Base-by-base conservation (phyloP, 2,888 invertebrate genomes). In the Troides aeacus region DNA sequence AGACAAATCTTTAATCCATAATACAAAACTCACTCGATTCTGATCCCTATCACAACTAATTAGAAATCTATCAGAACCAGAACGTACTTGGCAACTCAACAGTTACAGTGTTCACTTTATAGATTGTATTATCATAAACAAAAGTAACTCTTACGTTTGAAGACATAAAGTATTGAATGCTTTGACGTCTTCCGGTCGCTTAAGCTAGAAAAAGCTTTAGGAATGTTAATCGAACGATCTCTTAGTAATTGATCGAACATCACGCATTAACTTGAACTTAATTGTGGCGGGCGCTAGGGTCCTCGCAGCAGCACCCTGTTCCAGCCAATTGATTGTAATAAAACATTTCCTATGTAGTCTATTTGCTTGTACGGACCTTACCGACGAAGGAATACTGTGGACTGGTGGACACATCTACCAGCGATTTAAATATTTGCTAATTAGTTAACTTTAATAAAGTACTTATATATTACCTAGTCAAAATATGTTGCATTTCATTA, bases 181-280 rank as follows among this genome's bases (percentile, higher is more conserved):
- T 23, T 50, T 36, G 39, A 17, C 10, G 23, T 15, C 30, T 12
- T 39, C 10, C 1, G 10, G 56, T 56, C 42, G 12, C 18, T 56
- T 62, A 24, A 39, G 39, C 7, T 39, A 39, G 39, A 39, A 39
- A 8, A 39, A 39, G 1, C 10, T 39, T 8, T 39, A 39, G n/a
- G 39, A 57, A 62, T 24, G 64, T 60, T 23, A 30, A 64, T 64
- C 68, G 53, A 64, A 53, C 30, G 60, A 68, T 68, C 59, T 53
- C 50, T 53, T 64, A 53, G 60, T 53, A 64, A 64, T 64, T 68
- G 60, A 64, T 6, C n/a, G 39, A 68, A 59, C 63, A 23, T 53
- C 60, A 60, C 53, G 64, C 59, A 46, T 63, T 64, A 64, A 64
- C 64, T 68, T 68, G 36, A 64, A 59, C 58, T 42, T 64, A 68